Evolutionary conservation across 1,140 invertebrate genomes (phyloP).

Genomic region (Drosophila burlai): DNA sequence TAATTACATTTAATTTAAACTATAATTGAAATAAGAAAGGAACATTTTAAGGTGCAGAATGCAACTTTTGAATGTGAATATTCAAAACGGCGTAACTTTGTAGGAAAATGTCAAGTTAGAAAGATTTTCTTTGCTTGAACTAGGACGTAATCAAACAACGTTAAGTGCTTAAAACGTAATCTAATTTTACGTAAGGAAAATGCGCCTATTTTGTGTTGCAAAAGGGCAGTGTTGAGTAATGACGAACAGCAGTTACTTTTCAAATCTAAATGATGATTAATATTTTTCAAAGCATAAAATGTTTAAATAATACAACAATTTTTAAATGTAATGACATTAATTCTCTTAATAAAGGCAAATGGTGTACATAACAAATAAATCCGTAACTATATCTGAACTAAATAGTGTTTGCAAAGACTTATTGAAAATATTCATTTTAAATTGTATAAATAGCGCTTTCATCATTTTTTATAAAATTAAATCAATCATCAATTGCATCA

Average conservation of each 20-base stretch:
- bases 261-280: not conserved
- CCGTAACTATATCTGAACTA: not conserved
- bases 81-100: not conserved
- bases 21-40: not conserved
- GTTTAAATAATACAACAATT: too few relatives aligned
- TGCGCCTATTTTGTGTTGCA: not conserved
- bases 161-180: not conserved
- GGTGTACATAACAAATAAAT: not conserved
- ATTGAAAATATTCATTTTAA: too few relatives aligned
- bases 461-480: not conserved
- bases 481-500: not conserved
- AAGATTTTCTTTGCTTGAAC: not conserved
- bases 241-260: not conserved
- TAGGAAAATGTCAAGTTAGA: not conserved
- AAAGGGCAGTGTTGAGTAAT: not conserved
- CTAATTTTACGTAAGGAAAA: not conserved
- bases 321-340: not conserved
- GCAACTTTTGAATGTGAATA: too few relatives aligned
- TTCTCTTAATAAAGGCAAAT: not conserved
- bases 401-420: not conserved
- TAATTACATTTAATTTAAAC: conserved; percentile 18
- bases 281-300: too few relatives aligned
- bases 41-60: too few relatives aligned
- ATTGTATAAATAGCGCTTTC: not conserved
- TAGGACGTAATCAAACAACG: not conserved